These are phyloP conservation scores for Ophioderma brevispina DNA, from an alignment of 35 echinoderm and acorn worm genomes.

Conservation along the genomic window DNA sequence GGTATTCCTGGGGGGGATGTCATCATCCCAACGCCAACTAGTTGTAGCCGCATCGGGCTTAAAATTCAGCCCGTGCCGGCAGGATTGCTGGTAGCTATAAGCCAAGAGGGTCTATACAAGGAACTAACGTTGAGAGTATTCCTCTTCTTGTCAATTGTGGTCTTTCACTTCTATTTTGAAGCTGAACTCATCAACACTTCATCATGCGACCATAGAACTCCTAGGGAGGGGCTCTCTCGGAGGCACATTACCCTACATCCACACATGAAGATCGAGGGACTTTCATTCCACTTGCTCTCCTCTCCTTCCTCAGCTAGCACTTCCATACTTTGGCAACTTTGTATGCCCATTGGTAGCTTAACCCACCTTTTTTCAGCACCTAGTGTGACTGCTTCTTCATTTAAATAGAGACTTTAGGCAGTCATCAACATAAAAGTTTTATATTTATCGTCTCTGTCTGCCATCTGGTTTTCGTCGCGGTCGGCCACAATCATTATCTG, in stretches of 20 bases:
- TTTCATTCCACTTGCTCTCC: not conserved
- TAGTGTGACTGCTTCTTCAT: constrained; percentile 36
- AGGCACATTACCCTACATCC: constrained; percentile 11
- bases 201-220: constrained; percentile 24
- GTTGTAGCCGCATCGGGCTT: constrained; percentile 31
- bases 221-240: not conserved
- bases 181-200: constrained; percentile 48
- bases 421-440: constrained; percentile 50
- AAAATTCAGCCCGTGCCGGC: constrained; percentile 16
- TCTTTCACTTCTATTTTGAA: constrained; percentile 48
- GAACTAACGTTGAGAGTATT: constrained; percentile 43
- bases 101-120: constrained; percentile 59
- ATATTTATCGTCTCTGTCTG: too few species aligned
- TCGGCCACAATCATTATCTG: not conserved
- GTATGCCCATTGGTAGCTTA: constrained; percentile 24
- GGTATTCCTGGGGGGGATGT: not conserved
- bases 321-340: constrained; percentile 3
- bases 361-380: constrained; percentile 5
- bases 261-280: constrained; percentile 1
- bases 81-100: constrained; percentile 52
- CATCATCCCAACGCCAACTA: constrained; percentile 33
- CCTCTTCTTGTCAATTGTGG: constrained; percentile 35
- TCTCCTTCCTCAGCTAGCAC: constrained; percentile 10
- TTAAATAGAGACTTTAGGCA: constrained; percentile 5
- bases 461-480: constrained; percentile 28